Base-by-base conservation (phyloP, 92 coral and sea anemone species). In the Phenganax stokvisi region DNA sequence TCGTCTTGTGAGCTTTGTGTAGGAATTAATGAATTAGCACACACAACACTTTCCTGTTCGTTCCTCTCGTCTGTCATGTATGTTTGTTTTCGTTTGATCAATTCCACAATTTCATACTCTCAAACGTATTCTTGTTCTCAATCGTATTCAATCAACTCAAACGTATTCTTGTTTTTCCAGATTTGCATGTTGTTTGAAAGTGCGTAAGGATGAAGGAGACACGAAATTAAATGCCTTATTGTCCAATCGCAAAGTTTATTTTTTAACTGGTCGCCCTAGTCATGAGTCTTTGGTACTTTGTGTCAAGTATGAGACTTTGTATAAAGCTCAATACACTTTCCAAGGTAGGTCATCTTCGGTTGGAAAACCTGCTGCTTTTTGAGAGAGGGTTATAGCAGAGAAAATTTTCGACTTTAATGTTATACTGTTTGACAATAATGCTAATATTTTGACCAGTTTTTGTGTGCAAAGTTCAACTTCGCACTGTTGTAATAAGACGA, bases 151-250 rank as follows among this genome's bases (percentile, higher is more conserved):
- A 20, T 20, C 25, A 20, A 20, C 25, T 37, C 47, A 37, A 37
- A 37, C 47, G 5, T 37, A 37, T 37, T 37, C 3, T 74, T 52
- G 8, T 51, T 15, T 75, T 75, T 9, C 80, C 80, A 93, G 98
- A 64, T 93, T 93, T 88, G 64, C 85, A 12, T 85, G 92, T 68
- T 91, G 98, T 62, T 60, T 91, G 20, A 93, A 86, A 77, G 85
- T 93, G 9, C 98, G 98, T 11, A 83, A 71, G 56, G 57, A 55
- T 64, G 72, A 84, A 37, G 90, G 88, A 8, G 87, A 82, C 27
- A 84, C 92, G 72, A 91, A 89, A 84, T 85, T 91, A 71, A 91
- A 90, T 72, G 97, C 97, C 17, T 73, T 93, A 82, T 56, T 93
- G 16, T 89, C 98, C 17, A 91, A 83, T 63, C 85, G 86, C 47